phyloP scores from a whole-genome alignment of 2,797 vertebrate species.

The Ambastaia sidthimunki region DNA sequence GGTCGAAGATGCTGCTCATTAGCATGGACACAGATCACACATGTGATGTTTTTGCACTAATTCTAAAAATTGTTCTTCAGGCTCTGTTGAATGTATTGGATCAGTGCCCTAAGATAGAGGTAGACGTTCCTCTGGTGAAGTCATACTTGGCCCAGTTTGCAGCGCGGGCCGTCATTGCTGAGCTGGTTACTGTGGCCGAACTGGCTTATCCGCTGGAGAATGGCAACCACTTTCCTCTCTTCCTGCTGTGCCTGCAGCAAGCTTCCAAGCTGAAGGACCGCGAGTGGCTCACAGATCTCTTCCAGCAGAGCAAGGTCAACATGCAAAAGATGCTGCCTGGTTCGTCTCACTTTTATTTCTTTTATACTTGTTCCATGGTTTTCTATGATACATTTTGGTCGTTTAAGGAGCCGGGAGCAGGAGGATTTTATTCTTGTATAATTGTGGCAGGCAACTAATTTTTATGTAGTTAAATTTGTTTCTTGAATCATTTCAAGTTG shows the following conservation, averaged over 20 bases:
- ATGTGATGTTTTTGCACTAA: not conserved
- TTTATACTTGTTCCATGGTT: not conserved
- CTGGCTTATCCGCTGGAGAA: conserved; percentile 97
- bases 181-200: conserved; percentile 94
- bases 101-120: conserved; percentile 96
- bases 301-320: conserved; percentile 97
- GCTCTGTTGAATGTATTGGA: conserved; percentile 94
- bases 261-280: conserved; percentile 93
- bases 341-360: conserved; percentile 68
- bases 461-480: too few species aligned
- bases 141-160: conserved; percentile 98
- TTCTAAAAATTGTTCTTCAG: conserved; percentile 66
- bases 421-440: too few species aligned
- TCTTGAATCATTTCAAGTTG: too few species aligned
- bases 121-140: conserved; percentile 96
- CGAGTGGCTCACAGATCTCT: conserved; percentile 96
- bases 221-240: conserved; percentile 97
- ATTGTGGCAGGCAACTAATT: too few species aligned
- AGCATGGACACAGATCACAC: not conserved
- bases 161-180: conserved; percentile 92
- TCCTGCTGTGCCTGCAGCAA: conserved; percentile 98
- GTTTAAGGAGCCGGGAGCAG: too few species aligned
- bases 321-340: conserved; percentile 99
- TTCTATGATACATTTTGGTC: too few species aligned
- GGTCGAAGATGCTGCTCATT: not conserved